Evolutionary conservation across 2,113 vertebrate genomes (phyloP).

Genomic region (Scalopus aquaticus): DNA sequence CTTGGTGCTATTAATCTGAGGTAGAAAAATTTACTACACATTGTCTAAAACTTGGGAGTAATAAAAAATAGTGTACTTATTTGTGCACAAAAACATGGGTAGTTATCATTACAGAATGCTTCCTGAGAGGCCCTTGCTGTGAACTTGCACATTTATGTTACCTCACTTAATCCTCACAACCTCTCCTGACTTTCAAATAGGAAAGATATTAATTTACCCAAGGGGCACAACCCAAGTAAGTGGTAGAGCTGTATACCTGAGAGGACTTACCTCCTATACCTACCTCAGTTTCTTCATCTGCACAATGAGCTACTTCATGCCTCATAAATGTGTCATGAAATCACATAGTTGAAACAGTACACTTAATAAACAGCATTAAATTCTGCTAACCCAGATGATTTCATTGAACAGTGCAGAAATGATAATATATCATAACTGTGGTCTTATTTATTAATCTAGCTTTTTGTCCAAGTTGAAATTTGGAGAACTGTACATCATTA

Average conservation of each 20-base stretch:
- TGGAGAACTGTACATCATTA: background rate
- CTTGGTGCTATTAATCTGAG: background rate
- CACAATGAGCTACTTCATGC: background rate
- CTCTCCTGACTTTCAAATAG: background rate
- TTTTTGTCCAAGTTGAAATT: background rate
- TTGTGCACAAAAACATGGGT: background rate
- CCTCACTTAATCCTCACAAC: background rate
- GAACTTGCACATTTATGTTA: background rate
- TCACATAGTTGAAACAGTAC: background rate
- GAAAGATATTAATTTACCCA: background rate
- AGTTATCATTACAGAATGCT: background rate
- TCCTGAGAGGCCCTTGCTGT: background rate
- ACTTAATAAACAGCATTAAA: background rate
- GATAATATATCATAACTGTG: background rate
- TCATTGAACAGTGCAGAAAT: background rate
- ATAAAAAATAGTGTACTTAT: background rate
- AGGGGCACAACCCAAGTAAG: background rate
- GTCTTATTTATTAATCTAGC: background rate
- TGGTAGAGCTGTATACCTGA: background rate
- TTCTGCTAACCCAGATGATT: conserved; percentile 23
- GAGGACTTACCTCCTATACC: background rate
- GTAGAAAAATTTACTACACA: background rate
- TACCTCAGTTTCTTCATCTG: background rate
- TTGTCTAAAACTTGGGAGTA: background rate
- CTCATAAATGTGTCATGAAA: background rate